phyloP scores from a whole-genome alignment of 2,888 invertebrate genomes.

The Chrysolina oricalcia region DNA sequence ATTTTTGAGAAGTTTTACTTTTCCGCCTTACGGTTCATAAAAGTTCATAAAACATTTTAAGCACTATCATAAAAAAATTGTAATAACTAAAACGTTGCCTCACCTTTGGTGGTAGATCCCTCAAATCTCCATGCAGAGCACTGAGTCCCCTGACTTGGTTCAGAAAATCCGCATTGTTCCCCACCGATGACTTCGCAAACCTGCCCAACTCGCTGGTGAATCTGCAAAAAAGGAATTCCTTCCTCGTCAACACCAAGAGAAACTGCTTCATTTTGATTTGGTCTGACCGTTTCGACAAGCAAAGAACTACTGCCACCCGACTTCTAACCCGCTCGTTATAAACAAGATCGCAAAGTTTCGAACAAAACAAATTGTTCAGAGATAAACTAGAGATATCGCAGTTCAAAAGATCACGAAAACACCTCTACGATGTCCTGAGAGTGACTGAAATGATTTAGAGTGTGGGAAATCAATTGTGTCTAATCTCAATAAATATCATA shows the following conservation, averaged over 20 bases:
- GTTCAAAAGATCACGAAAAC: constrained; percentile 5
- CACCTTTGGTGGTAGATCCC: constrained; percentile 40
- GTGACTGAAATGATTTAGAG: not conserved
- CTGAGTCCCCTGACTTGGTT: constrained; percentile 33
- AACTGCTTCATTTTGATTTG: constrained; percentile 31
- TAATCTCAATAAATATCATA: constrained; percentile 11
- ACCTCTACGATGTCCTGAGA: not conserved
- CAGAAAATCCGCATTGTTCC: constrained; percentile 18
- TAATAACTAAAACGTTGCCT: not conserved
- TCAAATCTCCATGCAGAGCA: constrained; percentile 37
- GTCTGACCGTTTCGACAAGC: not conserved
- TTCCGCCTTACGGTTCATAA: no score
- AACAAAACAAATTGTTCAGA: not conserved
- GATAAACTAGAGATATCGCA: not conserved
- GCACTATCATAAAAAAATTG: not conserved
- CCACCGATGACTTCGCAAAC: constrained; percentile 28
- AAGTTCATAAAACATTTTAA: no score
- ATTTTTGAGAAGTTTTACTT: no score
- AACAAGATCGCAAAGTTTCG: not conserved
- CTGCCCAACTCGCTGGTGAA: constrained; percentile 36
- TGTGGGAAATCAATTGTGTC: constrained; percentile 1
- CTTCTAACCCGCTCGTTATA: not conserved
- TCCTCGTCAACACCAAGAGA: constrained; percentile 31
- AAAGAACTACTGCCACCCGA: not conserved
- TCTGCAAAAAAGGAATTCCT: constrained; percentile 41